Evolutionary conservation across 2,888 invertebrate genomes (phyloP).

Genomic region (Dascillus cervinus): DNA sequence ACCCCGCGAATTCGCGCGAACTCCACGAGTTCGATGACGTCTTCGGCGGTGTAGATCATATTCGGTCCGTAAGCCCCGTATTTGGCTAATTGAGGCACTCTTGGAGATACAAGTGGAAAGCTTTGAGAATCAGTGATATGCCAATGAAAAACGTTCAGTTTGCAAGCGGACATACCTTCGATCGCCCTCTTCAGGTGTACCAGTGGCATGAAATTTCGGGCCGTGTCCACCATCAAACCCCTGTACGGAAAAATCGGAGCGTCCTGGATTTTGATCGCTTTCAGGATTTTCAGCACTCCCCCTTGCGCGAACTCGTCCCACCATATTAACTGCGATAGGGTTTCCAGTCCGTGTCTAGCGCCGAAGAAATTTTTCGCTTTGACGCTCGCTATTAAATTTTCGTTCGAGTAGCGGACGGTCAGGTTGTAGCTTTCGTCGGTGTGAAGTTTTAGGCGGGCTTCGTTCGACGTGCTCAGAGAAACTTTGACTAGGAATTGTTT

Average conservation of each 20-base stretch:
- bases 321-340: constrained; percentile 74
- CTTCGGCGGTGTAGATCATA: constrained; percentile 56
- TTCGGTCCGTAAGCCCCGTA: constrained; percentile 82
- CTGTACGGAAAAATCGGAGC: constrained; percentile 73
- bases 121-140: constrained; percentile 87
- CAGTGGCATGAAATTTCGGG: constrained; percentile 80
- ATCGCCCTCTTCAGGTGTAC: constrained; percentile 64
- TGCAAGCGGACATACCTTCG: constrained; percentile 82
- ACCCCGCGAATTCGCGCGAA: constrained; percentile 78
- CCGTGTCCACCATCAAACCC: constrained; percentile 84
- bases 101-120: constrained; percentile 74
- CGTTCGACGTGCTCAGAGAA: constrained; percentile 45
- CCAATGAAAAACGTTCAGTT: constrained; percentile 92
- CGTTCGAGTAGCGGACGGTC: constrained; percentile 44
- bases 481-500: constrained; percentile 44
- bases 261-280: constrained; percentile 64
- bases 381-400: constrained; percentile 52
- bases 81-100: constrained; percentile 68
- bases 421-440: constrained; percentile 72
- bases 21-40: constrained; percentile 63
- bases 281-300: constrained; percentile 54
- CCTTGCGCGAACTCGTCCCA: constrained; percentile 56
- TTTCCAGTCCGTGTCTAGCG: constrained; percentile 69
- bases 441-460: constrained; percentile 51
- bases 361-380: constrained; percentile 65